A percentile compares a stretch with the other conserved stretches of the same genome.
Evolutionary conservation across 2,797 vertebrate species (phyloP).

Genomic region (Crenuchus spilurus): DNA sequence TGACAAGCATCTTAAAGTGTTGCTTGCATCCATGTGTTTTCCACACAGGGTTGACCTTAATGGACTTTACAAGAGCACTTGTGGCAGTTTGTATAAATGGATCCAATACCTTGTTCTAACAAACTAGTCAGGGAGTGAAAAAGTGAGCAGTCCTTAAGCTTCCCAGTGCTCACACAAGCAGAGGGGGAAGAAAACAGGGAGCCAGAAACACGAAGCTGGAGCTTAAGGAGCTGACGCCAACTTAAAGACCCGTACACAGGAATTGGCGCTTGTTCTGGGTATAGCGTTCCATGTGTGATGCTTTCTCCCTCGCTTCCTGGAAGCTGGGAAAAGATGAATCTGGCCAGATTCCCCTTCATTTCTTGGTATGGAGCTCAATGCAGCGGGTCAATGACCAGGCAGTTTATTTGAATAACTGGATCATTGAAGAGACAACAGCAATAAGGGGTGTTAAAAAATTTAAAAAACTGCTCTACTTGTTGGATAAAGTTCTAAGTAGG

Average conservation of each 20-base stretch:
- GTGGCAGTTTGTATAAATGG: slow-evolving; percentile 18
- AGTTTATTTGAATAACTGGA: slow-evolving; percentile 1
- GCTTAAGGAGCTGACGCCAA: slow-evolving; percentile 36
- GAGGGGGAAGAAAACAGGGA: slow-evolving; percentile 9
- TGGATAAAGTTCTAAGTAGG: too few relatives aligned
- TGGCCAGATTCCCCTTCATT: neutral
- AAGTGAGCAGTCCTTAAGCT: slow-evolving; percentile 25
- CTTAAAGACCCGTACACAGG: slow-evolving; percentile 29
- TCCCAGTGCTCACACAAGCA: slow-evolving; percentile 16
- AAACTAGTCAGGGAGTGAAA: slow-evolving; percentile 10
- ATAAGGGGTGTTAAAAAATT: neutral
- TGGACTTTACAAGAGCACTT: slow-evolving; percentile 30
- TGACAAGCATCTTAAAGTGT: slow-evolving; percentile 30
- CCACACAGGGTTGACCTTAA: slow-evolving; percentile 20
- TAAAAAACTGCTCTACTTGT: neutral
- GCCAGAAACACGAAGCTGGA: slow-evolving; percentile 26
- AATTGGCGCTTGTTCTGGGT: slow-evolving; percentile 3
- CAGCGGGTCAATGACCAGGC: slow-evolving; percentile 17
- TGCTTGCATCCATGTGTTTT: slow-evolving; percentile 1
- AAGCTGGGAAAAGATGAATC: slow-evolving; percentile 29
- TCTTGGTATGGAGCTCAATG: neutral
- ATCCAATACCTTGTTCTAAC: slow-evolving; percentile 4
- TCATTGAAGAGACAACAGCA: neutral
- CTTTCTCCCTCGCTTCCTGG: slow-evolving; percentile 29
- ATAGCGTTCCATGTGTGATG: slow-evolving; percentile 7